A percentile compares a stretch with the other conserved stretches of the same genome.
phyloP scores from a whole-genome alignment of 1,140 invertebrate genomes.

The Lasioglossum albipes region DNA sequence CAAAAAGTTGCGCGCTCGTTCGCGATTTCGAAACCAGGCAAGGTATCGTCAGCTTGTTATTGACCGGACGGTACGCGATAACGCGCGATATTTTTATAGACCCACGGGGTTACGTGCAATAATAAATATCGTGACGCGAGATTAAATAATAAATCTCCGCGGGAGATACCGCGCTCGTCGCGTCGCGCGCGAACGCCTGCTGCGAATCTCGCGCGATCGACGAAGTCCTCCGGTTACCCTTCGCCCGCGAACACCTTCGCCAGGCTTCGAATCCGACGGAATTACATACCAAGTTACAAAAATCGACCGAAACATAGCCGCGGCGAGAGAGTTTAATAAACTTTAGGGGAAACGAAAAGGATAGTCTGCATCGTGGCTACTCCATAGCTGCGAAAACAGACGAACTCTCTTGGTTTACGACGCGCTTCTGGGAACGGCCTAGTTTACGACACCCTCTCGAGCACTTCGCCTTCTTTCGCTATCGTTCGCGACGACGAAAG shows the following conservation, averaged over 20 bases:
- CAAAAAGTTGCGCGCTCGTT: slow-evolving; percentile 39
- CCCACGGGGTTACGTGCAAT: slow-evolving; percentile 72
- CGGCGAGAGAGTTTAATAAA: too few relatives aligned
- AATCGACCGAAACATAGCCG: too few relatives aligned
- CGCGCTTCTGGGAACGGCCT: too few relatives aligned
- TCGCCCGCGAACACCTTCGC: background rate
- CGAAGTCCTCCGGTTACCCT: background rate
- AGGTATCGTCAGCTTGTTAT: slow-evolving; percentile 70
- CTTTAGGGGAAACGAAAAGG: too few relatives aligned
- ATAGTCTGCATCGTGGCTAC: too few relatives aligned
- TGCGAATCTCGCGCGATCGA: slow-evolving; percentile 1
- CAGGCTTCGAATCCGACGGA: too few relatives aligned
- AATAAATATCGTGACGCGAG: slow-evolving; percentile 75
- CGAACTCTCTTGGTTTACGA: too few relatives aligned
- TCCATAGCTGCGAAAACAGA: too few relatives aligned
- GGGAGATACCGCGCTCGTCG: slow-evolving; percentile 64
- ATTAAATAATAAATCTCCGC: slow-evolving; percentile 77
- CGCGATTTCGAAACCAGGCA: slow-evolving; percentile 60
- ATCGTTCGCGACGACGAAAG: too few relatives aligned
- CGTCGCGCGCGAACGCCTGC: background rate
- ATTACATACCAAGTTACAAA: too few relatives aligned
- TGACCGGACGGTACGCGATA: slow-evolving; percentile 67
- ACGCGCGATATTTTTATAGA: slow-evolving; percentile 74
- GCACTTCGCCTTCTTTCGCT: too few relatives aligned
- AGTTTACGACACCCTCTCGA: too few relatives aligned